Base-by-base conservation (phyloP, 1,140 invertebrate species). In the Piezodorus guildinii region DNA sequence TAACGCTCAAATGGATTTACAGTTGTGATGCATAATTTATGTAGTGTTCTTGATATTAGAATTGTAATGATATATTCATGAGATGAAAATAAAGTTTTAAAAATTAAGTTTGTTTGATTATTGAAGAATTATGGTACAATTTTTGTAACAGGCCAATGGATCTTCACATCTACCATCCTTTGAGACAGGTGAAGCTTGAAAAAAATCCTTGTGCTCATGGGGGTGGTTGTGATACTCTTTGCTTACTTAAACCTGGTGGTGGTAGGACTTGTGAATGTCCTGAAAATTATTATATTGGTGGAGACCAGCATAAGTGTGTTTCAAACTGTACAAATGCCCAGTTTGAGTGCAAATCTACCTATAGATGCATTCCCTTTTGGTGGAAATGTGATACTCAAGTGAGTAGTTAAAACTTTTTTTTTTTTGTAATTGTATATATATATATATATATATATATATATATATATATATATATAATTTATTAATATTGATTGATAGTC, bases 321-420 rank as follows among this genome's bases (percentile, higher is more conserved):
- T 80, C 83, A 56, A 91, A 92, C 72, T 93, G 90, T 74, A 85
- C 87, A 1, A 81, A 83, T 1, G 85, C 87, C 1, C 86, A 92
- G 74, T 90, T 92, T 73, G 79, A 85, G 44, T 93, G 90, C 72
- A 73, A 76, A 5, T 74, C 78, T 14, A 85, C 84, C 0, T 86
- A 84, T 70, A 91, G 91, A 65, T 83, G 83, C 70, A 83, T 85
- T 64, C 82, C 82, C 16, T 77, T 77, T 63, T 81, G 79, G 78
- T 84, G 82, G 83, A 75, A 74, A 68, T 85, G 82, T 74, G 83
- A 84, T 68, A 76, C 73, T 21, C 79, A 79, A 71, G 74, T 77
- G 68, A 66, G 68, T 39, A 30, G 27, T 43, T 59, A 25, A 5
- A 17, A 19, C 12, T 10, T 39, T 10, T 39, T 39, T 10, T 10